Evolutionary conservation across 1,140 invertebrate genomes (phyloP).

Genomic region (Macrobrachium nipponense): DNA sequence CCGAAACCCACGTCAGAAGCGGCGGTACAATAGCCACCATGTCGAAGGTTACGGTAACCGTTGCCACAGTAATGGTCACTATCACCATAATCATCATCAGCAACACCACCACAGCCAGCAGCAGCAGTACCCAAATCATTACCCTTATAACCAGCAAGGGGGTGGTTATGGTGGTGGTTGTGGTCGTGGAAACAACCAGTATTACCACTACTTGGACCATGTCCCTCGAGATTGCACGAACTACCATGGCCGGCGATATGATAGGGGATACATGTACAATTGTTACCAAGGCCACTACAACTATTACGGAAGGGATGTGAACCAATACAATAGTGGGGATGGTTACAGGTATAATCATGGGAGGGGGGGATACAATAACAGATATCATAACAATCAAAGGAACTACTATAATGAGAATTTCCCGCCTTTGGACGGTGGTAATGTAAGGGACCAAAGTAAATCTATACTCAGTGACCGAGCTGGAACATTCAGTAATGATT

Average conservation of each 20-base stretch:
- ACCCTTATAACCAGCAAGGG: neutral
- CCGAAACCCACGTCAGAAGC: slow-evolving; percentile 49
- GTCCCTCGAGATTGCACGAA: slow-evolving; percentile 16
- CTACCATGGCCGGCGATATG: slow-evolving; percentile 38
- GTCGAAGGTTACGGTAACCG: slow-evolving; percentile 24
- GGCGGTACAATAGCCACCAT: slow-evolving; percentile 38
- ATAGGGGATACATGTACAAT: slow-evolving; percentile 39
- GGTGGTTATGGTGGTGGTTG: neutral
- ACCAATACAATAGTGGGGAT: slow-evolving; percentile 14
- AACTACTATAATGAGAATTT: slow-evolving; percentile 17
- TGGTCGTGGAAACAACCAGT: slow-evolving; percentile 27
- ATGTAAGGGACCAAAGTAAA: slow-evolving; percentile 27
- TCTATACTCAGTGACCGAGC: slow-evolving; percentile 41
- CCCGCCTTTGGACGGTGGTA: slow-evolving; percentile 10
- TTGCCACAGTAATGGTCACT: slow-evolving; percentile 10
- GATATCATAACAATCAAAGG: slow-evolving; percentile 39
- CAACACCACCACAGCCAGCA: slow-evolving; percentile 32
- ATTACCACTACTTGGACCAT: slow-evolving; percentile 26
- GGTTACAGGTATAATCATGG: slow-evolving; percentile 17
- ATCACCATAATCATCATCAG: slow-evolving; percentile 19
- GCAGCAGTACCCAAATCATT: slow-evolving; percentile 3
- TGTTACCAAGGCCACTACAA: slow-evolving; percentile 25
- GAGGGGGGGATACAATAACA: slow-evolving; percentile 23
- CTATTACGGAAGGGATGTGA: slow-evolving; percentile 15
- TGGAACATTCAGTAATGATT: slow-evolving; percentile 41